Evolutionary conservation across 2,113 vertebrate species (phyloP).

Genomic region (Gallinago jamesoni): DNA sequence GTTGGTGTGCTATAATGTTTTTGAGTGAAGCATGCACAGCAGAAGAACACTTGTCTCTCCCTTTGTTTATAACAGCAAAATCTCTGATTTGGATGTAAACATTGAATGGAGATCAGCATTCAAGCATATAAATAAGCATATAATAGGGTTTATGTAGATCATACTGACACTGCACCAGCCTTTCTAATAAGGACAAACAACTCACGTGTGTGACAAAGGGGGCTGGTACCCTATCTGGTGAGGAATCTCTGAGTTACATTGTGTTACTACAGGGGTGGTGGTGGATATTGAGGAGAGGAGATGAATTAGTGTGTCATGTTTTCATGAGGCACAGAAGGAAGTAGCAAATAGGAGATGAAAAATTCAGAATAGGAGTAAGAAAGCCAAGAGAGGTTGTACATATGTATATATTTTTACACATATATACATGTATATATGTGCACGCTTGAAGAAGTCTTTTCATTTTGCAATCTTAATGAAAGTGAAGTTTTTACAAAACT

Average conservation of each 20-base stretch:
- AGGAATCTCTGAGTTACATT: neutral
- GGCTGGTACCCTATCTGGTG: neutral
- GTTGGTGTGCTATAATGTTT: neutral
- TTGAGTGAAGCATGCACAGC: neutral
- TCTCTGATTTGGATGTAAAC: neutral
- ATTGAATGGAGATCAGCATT: neutral
- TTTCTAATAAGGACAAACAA: neutral
- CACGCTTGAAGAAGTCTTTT: neutral
- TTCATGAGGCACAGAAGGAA: neutral
- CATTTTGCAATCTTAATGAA: neutral
- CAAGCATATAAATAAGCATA: neutral
- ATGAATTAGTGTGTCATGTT: neutral
- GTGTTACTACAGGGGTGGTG: neutral
- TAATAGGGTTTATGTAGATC: neutral
- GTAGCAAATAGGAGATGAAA: neutral
- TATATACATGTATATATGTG: neutral
- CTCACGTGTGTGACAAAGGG: neutral
- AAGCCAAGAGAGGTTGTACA: neutral
- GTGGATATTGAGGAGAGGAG: neutral
- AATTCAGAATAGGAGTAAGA: neutral
- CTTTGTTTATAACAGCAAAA: neutral
- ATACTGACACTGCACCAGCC: neutral
- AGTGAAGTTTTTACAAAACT: neutral
- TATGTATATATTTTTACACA: too few species aligned
- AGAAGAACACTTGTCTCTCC: neutral